phyloP scores from a whole-genome alignment of 2,113 vertebrate species.

The Piprites chloris region DNA sequence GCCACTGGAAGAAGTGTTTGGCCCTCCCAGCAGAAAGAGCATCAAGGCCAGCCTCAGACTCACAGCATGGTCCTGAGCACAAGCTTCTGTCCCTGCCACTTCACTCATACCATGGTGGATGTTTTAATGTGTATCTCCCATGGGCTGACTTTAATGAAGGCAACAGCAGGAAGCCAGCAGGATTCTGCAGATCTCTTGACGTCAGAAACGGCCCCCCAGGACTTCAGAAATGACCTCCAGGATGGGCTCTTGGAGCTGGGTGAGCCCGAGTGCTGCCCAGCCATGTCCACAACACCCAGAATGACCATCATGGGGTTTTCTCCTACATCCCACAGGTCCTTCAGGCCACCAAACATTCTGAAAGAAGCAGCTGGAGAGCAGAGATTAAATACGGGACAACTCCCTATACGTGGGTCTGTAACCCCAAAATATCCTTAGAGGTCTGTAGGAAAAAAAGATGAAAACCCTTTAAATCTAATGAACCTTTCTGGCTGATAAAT shows the following conservation, averaged over 20 bases:
- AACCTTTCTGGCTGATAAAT: background rate
- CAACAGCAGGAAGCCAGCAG: background rate
- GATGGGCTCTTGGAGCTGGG: background rate
- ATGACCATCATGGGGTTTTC: background rate
- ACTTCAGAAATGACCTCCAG: background rate
- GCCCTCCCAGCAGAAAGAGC: background rate
- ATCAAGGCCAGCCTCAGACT: background rate
- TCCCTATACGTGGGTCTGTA: background rate
- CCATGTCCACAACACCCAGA: accelerated
- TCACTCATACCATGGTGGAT: background rate
- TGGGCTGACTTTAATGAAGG: background rate
- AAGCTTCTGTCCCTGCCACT: background rate
- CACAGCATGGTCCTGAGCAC: accelerated
- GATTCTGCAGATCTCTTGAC: background rate
- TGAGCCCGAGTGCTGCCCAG: background rate
- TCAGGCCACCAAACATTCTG: background rate
- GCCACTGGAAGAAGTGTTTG: background rate
- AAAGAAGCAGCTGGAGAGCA: background rate
- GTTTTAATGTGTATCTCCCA: background rate
- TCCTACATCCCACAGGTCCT: background rate
- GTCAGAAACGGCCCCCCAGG: background rate
- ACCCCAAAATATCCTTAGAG: background rate
- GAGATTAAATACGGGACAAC: background rate
- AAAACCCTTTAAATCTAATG: background rate
- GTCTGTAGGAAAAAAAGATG: background rate